These are phyloP conservation scores for Chaetogeoica ovagalla DNA, from an alignment of 2,888 invertebrate species.

Conservation along the genomic window DNA sequence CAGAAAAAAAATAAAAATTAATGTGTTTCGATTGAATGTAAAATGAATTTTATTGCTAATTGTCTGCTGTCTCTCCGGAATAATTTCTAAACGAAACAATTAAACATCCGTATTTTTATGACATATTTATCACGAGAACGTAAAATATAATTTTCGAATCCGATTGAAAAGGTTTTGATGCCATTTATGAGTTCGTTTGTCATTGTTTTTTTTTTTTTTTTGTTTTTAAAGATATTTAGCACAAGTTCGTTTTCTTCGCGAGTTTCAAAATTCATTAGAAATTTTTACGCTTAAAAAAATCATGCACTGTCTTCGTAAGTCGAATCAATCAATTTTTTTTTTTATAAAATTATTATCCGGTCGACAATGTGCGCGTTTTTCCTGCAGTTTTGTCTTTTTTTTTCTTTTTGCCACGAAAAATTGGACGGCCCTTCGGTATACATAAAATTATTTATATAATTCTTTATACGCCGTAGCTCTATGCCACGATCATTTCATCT, in stretches of 20 bases:
- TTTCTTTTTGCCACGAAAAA: too few species aligned
- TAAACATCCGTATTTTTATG: background rate
- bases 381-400: slow-evolving; percentile 18
- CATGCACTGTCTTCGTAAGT: background rate
- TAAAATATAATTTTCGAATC: slow-evolving; percentile 8
- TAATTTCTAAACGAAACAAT: too few species aligned
- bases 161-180: slow-evolving; percentile 19
- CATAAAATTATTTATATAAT: background rate
- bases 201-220: too few species aligned
- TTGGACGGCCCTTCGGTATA: slow-evolving; percentile 1
- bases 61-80: too few species aligned
- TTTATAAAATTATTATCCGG: background rate
- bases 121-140: background rate
- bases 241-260: background rate
- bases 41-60: too few species aligned
- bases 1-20: too few species aligned
- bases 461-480: background rate
- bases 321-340: slow-evolving; percentile 3
- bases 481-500: background rate
- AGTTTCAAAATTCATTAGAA: background rate
- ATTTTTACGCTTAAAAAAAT: too few species aligned
- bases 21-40: too few species aligned
- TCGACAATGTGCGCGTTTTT: background rate
- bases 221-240: background rate
- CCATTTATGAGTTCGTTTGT: slow-evolving; percentile 1